These are phyloP conservation scores for Meteorus sp. DNA, from an alignment of 1,140 invertebrate species.

Conservation along the genomic window DNA sequence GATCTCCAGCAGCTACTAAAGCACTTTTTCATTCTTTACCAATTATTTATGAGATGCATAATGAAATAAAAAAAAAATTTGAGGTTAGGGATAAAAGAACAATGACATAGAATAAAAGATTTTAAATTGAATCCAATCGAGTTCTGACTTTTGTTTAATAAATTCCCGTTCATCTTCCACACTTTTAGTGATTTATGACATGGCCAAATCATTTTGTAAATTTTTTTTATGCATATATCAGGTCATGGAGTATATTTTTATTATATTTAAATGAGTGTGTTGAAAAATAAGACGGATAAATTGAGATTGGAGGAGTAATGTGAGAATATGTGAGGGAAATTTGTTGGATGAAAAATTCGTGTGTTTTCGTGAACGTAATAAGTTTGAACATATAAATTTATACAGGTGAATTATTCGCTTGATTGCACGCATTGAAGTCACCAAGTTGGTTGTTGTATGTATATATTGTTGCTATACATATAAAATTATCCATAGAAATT, in stretches of 20 bases:
- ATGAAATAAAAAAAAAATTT: constrained; percentile 12
- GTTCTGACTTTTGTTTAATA: too few relatives aligned
- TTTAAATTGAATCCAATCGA: too few relatives aligned
- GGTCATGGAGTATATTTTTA: too few relatives aligned
- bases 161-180: constrained; percentile 27
- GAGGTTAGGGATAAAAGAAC: too few relatives aligned
- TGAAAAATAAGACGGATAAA: too few relatives aligned
- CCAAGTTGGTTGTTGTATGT: too few relatives aligned
- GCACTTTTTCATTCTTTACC: too few relatives aligned
- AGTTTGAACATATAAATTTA: background rate
- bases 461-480: too few relatives aligned
- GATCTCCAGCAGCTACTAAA: background rate
- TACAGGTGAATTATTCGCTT: background rate
- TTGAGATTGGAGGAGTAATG: too few relatives aligned
- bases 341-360: constrained; percentile 22
- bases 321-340: constrained; percentile 19
- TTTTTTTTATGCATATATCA: constrained; percentile 2
- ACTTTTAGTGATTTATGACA: constrained; percentile 33
- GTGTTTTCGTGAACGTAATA: background rate
- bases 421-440: constrained; percentile 28
- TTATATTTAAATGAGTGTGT: too few relatives aligned
- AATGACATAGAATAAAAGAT: too few relatives aligned
- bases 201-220: background rate
- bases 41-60: background rate
- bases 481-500: too few relatives aligned